Evolutionary conservation across 2,113 vertebrate genomes (phyloP).

Genomic region (Calypte anna): DNA sequence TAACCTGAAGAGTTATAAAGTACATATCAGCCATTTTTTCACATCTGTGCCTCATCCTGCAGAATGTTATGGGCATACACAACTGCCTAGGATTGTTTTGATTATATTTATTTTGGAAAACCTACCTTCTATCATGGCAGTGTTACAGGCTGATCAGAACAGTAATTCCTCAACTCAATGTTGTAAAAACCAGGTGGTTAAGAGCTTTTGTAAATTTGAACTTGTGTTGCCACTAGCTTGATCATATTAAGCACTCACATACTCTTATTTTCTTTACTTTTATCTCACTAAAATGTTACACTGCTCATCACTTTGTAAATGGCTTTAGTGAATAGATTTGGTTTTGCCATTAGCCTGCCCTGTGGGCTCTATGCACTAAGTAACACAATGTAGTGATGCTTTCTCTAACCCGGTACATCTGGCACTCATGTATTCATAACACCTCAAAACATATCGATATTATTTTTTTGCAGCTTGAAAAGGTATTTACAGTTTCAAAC

Average conservation of each 20-base stretch:
- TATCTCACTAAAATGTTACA: background rate
- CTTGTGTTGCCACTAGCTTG: background rate
- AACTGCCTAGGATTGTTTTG: background rate
- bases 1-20: background rate
- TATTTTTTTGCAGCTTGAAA: conserved; percentile 33
- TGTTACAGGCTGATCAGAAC: background rate
- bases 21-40: background rate
- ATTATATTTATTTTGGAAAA: conserved; percentile 36
- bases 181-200: background rate
- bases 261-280: background rate
- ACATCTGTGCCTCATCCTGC: background rate
- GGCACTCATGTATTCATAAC: conserved; percentile 11
- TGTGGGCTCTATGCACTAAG: background rate
- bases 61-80: background rate
- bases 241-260: background rate
- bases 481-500: conserved; percentile 47
- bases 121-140: background rate
- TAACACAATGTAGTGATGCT: background rate
- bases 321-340: background rate
- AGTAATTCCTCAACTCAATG: background rate
- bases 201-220: background rate
- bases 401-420: background rate
- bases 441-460: background rate
- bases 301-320: background rate
- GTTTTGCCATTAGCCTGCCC: background rate